A percentile compares a stretch with the other conserved stretches of the same genome.
phyloP scores from a whole-genome alignment of 2,797 vertebrate species.

The Telmatherina bonti region DNA sequence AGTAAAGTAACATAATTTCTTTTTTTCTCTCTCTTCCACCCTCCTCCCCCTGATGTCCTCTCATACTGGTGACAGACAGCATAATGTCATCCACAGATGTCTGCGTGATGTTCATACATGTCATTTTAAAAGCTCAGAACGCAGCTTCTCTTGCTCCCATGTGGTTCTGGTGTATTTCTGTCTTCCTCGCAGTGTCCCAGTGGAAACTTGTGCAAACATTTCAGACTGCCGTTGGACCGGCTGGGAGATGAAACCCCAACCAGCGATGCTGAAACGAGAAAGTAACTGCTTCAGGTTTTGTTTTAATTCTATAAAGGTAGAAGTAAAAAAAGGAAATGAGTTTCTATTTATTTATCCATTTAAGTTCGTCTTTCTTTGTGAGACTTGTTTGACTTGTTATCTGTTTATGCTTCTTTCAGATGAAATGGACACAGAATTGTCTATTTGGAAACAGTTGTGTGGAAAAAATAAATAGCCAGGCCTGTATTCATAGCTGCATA shows the following conservation, averaged over 20 bases:
- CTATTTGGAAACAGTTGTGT: neutral
- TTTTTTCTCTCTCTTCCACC: too few relatives aligned
- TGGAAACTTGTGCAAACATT: conserved; percentile 40
- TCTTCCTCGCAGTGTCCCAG: conserved; percentile 57
- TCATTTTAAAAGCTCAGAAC: conserved; percentile 43
- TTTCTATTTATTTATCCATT: too few relatives aligned
- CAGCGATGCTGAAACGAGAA: conserved; percentile 30
- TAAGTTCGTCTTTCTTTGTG: too few relatives aligned
- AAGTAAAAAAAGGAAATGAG: neutral
- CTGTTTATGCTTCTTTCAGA: too few relatives aligned
- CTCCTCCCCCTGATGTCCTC: too few relatives aligned
- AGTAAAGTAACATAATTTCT: too few relatives aligned
- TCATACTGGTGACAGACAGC: conserved; percentile 27
- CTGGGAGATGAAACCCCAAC: conserved; percentile 27
- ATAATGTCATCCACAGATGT: conserved; percentile 69
- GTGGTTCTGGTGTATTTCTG: conserved; percentile 64
- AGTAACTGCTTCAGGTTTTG: conserved; percentile 6
- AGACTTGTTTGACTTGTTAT: too few relatives aligned
- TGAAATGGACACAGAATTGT: neutral
- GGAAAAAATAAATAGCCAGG: neutral
- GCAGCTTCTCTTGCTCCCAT: conserved; percentile 49
- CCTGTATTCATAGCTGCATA: neutral
- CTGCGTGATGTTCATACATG: conserved; percentile 27
- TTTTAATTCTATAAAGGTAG: neutral
- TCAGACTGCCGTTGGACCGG: conserved; percentile 47